Base-by-base conservation (phyloP, 2,797 vertebrate genomes). In the Heteromormyrus szaboi region DNA sequence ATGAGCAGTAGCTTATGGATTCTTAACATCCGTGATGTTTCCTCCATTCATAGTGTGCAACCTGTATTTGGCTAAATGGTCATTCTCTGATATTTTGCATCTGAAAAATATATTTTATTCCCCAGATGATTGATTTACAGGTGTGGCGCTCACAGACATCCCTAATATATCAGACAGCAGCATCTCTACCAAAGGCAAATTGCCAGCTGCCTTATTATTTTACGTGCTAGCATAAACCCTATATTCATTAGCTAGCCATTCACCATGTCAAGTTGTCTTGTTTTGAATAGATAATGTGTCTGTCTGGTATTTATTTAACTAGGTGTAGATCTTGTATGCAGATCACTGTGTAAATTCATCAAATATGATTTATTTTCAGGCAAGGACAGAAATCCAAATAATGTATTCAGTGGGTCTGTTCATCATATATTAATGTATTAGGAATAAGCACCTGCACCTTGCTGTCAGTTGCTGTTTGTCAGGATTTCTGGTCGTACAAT, bases 261-360 rank as follows among this genome's bases (percentile, higher is more conserved):
- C 72, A 44, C 37, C 17, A 79, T 79, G 37, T 44, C 41, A 44
- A 41, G 14, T 44, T 79, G 17, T 9, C 7, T 44, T 79, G 72
- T 79, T 79, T 79, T 44, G 33, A 79, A 44, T 79, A 79, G 37
- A 72, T 79, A 41, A 44, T 44, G 37, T 7, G 14, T 79, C 37
- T 41, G 37, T 79, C 41, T 79, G 17, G 33, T 41, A 17, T 76
- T 76, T 76, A 76, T 76, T 76, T 76, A 44, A 76, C 89, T 90
- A 89, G 68, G n/a, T 19, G 29, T 72, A 84, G 81, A 46, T 51
- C 81, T 44, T 22, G 22, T 29, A 29, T 85, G 51, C 46, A 53
- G 84, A 29, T 51, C 44, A 53, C 44, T 85, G 46, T 53, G 12
- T 85, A 29, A 54, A 50, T 85, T 50, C n/a, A 12, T 54, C 19